Percentiles rank a stretch among this genome's conserved stretches.
phyloP scores from a whole-genome alignment of 2,797 vertebrate genomes.

The Mastacembelus armatus region DNA sequence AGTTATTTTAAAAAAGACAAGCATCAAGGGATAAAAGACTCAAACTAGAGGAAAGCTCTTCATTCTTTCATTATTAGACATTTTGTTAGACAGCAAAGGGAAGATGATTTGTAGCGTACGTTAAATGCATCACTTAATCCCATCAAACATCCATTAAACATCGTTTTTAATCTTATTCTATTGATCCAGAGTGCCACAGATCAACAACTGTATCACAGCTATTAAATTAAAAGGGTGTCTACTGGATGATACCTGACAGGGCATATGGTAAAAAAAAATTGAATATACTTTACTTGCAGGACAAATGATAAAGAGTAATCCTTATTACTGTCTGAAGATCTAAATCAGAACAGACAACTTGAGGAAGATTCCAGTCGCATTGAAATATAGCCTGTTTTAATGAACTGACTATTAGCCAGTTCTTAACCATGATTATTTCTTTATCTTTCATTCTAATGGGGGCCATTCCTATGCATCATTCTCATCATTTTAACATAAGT shows the following conservation, averaged over 20 bases:
- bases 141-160: constrained; percentile 63
- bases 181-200: constrained; percentile 49
- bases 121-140: constrained; percentile 52
- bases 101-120: constrained; percentile 44
- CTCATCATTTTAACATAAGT: not conserved
- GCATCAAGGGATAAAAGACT: constrained; percentile 40
- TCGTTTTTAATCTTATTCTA: constrained; percentile 42
- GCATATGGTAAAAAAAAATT: constrained; percentile 11
- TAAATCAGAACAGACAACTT: not conserved
- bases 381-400: not conserved
- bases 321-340: not conserved
- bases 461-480: not conserved
- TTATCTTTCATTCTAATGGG: not conserved
- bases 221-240: constrained; percentile 31
- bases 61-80: constrained; percentile 23
- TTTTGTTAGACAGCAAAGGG: constrained; percentile 24
- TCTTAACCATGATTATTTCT: not conserved
- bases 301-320: constrained; percentile 20
- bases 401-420: not conserved
- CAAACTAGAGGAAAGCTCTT: constrained; percentile 35
- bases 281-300: constrained; percentile 14
- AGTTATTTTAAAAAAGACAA: constrained; percentile 38
- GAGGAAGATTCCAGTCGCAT: not conserved
- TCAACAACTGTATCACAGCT: constrained; percentile 48
- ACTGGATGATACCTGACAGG: constrained; percentile 28